A percentile compares a stretch with the other conserved stretches of the same genome.
These are phyloP conservation scores for Sarcoramphus papa DNA, from an alignment of 2,797 vertebrate genomes.

Conservation along the genomic window DNA sequence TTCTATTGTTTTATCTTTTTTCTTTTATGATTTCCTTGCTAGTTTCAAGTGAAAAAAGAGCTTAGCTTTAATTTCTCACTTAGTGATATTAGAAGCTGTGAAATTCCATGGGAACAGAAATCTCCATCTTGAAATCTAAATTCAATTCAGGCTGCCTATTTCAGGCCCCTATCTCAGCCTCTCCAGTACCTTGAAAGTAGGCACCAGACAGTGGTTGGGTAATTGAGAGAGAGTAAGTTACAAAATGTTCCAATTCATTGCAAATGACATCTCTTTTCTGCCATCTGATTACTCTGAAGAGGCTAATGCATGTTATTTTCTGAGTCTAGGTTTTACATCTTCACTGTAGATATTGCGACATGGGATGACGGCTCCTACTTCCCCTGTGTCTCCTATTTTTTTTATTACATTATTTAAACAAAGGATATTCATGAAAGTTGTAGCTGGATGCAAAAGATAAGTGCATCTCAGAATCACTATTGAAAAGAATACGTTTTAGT, in stretches of 20 bases:
- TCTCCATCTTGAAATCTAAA: not conserved
- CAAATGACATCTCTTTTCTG: not conserved
- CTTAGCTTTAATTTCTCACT: not conserved
- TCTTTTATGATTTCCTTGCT: not conserved
- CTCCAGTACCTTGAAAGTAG: not conserved
- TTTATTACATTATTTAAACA: not conserved
- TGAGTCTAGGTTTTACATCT: not conserved
- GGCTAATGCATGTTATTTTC: not conserved
- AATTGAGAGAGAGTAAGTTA: not conserved
- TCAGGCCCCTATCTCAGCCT: not conserved
- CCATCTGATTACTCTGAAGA: not conserved
- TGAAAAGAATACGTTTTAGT: not conserved
- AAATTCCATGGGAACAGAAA: not conserved
- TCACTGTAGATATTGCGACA: not conserved
- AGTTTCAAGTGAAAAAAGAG: not conserved
- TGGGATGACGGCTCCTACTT: not conserved
- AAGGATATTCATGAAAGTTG: not conserved
- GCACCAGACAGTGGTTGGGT: not conserved
- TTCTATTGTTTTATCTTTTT: not conserved
- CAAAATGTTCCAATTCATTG: not conserved
- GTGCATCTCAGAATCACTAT: not conserved
- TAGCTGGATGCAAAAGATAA: not conserved
- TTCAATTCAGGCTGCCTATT: not conserved
- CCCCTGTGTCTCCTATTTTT: no score
- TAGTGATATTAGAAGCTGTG: not conserved